Conservation (phyloP, 1,140 invertebrate species). For the Caligus rogercresseyi region DNA sequence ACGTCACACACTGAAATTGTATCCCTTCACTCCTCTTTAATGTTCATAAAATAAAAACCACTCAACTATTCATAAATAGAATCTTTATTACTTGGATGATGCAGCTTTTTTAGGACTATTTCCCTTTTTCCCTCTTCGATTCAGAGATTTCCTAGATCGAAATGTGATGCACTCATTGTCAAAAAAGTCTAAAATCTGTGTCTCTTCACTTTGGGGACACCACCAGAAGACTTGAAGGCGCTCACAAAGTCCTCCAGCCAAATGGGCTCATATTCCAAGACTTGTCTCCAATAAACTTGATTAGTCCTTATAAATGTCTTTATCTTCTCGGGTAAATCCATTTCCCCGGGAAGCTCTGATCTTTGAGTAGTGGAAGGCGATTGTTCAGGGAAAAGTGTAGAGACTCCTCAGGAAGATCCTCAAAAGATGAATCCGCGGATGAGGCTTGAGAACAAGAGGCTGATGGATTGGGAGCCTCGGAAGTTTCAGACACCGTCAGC, state of each 20-base stretch:
- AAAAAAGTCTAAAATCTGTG: constrained; percentile 12
- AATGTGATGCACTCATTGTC: constrained; percentile 14
- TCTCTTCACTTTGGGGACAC: background rate
- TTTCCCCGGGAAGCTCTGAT: too few relatives aligned
- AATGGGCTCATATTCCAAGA: constrained; percentile 19
- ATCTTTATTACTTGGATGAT: background rate
- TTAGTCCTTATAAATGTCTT: background rate
- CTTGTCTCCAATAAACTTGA: background rate
- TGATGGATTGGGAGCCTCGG: background rate
- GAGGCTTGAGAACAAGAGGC: background rate
- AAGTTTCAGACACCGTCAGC: background rate
- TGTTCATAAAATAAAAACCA: too few relatives aligned
- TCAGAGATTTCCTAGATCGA: background rate
- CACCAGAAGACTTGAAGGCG: background rate
- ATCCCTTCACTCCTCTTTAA: background rate
- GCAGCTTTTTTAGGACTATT: background rate
- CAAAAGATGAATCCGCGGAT: background rate
- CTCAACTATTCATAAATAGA: background rate
- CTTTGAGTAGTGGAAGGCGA: too few relatives aligned
- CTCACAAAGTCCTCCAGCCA: constrained; percentile 17
- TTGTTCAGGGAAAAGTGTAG: background rate
- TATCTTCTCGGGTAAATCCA: background rate
- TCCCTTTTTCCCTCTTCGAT: background rate
- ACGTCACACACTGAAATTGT: background rate
- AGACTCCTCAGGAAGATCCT: constrained; percentile 5